Percentiles rank a stretch among this genome's conserved stretches.
Evolutionary conservation across 2,797 vertebrate species (phyloP).

Genomic region (Sebastes minor): DNA sequence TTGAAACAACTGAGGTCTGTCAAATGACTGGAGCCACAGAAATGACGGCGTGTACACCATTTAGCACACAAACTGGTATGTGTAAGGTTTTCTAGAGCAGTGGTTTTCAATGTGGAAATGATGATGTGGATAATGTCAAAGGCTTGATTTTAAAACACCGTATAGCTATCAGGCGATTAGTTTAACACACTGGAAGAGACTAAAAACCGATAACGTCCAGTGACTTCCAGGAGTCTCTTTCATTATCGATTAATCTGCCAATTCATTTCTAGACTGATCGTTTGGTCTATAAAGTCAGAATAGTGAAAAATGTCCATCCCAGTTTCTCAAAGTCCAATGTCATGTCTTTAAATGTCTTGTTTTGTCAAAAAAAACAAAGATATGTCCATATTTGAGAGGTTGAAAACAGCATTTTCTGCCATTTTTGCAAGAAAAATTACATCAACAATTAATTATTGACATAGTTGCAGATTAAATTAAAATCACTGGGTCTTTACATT

Average conservation of each 20-base stretch:
- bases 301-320: neutral
- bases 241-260: too few species aligned
- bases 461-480: too few species aligned
- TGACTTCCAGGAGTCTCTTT: too few species aligned
- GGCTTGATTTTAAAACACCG: neutral
- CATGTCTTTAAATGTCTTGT: too few species aligned
- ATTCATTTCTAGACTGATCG: accelerated
- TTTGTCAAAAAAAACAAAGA: too few species aligned
- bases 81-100: too few species aligned
- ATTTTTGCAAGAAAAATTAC: accelerated
- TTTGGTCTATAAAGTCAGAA: neutral
- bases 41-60: neutral
- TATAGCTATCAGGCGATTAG: neutral
- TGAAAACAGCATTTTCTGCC: too few species aligned
- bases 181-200: neutral
- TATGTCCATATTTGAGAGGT: too few species aligned
- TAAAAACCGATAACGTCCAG: accelerated
- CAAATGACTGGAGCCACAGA: neutral
- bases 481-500: neutral
- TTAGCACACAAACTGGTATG: neutral
- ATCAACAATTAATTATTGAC: accelerated
- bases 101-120: too few species aligned
- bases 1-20: conserved; percentile 2
- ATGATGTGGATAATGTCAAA: neutral
- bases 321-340: too few species aligned